Percentiles rank a stretch among this genome's conserved stretches.
These are phyloP conservation scores for Otus sunia DNA, from an alignment of 2,113 vertebrate genomes.

Conservation along the genomic window DNA sequence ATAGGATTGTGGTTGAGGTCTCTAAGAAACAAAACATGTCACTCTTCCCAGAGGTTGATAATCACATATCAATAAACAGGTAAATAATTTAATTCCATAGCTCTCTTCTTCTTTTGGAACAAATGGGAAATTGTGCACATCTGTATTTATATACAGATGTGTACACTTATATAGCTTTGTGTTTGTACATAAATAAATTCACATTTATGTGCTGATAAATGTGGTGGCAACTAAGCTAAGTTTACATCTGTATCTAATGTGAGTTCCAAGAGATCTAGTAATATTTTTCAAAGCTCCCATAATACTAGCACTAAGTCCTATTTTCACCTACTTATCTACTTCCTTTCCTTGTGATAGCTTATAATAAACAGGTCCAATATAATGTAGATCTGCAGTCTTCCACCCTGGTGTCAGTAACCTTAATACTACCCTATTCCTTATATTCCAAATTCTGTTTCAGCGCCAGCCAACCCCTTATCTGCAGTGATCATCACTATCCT, in stretches of 20 bases:
- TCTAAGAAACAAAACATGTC: too few relatives aligned
- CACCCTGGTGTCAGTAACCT: neutral
- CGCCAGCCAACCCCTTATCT: neutral
- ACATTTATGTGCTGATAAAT: neutral
- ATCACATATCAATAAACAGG: too few relatives aligned
- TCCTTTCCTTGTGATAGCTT: neutral
- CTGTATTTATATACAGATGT: neutral
- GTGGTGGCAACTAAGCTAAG: neutral
- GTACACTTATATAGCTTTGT: neutral
- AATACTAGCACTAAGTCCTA: neutral
- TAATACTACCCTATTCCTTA: neutral
- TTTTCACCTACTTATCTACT: neutral
- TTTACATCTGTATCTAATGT: neutral
- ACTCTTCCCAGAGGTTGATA: too few relatives aligned
- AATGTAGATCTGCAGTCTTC: neutral
- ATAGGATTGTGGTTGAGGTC: too few relatives aligned
- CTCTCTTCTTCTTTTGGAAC: too few relatives aligned
- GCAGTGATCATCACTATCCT: neutral
- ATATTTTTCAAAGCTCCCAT: neutral
- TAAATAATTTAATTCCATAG: too few relatives aligned
- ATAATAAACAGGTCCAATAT: neutral
- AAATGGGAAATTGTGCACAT: too few relatives aligned
- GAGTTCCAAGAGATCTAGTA: neutral
- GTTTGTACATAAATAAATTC: neutral
- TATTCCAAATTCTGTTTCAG: neutral